Base-by-base conservation (phyloP, 37 sponge, comb jelly and placozoan species). In the Sycon ciliatum region DNA sequence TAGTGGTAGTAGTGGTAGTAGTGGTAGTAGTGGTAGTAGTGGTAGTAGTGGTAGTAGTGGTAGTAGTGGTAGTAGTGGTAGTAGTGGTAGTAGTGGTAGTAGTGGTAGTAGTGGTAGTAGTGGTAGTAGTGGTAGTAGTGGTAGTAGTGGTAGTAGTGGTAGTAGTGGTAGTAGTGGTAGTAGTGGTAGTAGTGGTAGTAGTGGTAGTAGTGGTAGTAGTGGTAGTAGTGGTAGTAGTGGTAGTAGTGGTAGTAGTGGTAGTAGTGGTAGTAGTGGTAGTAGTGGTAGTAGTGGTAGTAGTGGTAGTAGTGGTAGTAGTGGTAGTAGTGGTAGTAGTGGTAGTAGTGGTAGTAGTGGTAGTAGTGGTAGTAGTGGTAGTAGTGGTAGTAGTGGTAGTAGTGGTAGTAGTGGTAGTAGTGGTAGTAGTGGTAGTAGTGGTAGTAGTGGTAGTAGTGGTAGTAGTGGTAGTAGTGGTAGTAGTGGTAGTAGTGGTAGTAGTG, bases 21-120 rank as follows among this genome's bases (percentile, higher is more conserved):
- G 52, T 46, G 52, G 52, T 46, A 46, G 52, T 46, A 46, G 52
- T 46, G 52, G 52, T 46, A 46, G 52, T 46, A 46, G 52, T 46
- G 52, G 52, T 46, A 46, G 52, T 46, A 46, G 52, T 46, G 52
- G 52, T 46, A 46, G 52, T 46, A 46, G 52, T 46, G 52, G 52
- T 46, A 46, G 52, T 46, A 46, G 52, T 46, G 52, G 52, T 46
- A 46, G 52, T 46, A 46, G 52, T 46, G 52, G 52, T 46, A 46
- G 52, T 46, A 46, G 52, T 46, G 52, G 52, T 46, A 46, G 52
- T 46, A 46, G 52, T 46, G 52, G 52, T 46, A 46, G 52, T 46
- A 46, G 52, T 46, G 52, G 52, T 46, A 46, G 52, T 46, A 46
- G 52, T 46, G 52, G 52, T 46, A 46, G 52, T 46, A 46, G 52